Base-by-base conservation (phyloP, 2,797 vertebrate species). In the Enteromius unitaeniatus region DNA sequence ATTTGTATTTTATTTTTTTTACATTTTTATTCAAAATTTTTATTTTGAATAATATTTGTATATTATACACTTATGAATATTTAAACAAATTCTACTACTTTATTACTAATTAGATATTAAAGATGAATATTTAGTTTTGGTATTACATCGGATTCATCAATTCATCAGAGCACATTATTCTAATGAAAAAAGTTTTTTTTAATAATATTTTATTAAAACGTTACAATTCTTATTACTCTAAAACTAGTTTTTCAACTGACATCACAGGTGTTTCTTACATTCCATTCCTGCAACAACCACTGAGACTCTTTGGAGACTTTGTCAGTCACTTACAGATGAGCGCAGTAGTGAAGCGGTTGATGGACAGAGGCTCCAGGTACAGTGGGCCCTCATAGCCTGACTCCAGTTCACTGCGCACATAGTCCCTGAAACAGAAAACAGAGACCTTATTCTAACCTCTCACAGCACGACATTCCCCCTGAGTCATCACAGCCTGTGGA, bases 291-390 rank as follows among this genome's bases (percentile, higher is more conserved):
- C n/a, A 58, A 58, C n/a, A 23, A 23, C 55, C n/a, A 23, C 4
- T 23, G 55, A 58, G 55, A 73, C 2, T 47, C 45, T 74, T 74
- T 34, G 47, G 28, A 6, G 70, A 21, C 26, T 51, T 34, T 53
- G n/a, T 60, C 23, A n/a, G 31, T 45, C 47, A 67, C 95, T 93
- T 95, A 99, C 98, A 96, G 90, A 99, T 96, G 91, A 99, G 96
- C 21, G 98, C 98, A 76, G 97, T 97, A 90, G 97, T 97, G 93
- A 99, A 99, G 85, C 98, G 95, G 92, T 99, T 98, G 96, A 99
- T 97, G 40, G 97, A 99, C 19, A 99, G 96, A 78, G 98, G 97
- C 88, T 99, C 97, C 93, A 98, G 93, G 88, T 99, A 99, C 91
- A 99, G 94, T 2, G 97, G 97, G 74, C 98, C 98, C 94, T 99